phyloP scores from a whole-genome alignment of 2,797 vertebrate genomes.

The Hydrolagus colliei region DNA sequence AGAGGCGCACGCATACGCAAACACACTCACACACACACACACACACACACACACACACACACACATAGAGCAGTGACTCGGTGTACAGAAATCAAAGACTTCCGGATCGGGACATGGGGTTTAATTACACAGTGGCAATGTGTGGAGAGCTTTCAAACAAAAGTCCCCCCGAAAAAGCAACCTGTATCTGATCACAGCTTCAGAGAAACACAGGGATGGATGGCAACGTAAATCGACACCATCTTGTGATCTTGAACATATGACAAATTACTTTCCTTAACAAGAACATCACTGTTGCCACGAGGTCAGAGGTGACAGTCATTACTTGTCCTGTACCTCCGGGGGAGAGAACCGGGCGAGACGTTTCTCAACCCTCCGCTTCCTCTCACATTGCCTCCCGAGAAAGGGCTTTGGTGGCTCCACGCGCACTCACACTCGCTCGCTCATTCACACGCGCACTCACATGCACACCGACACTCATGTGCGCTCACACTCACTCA shows the following conservation, averaged over 20 bases:
- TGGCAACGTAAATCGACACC: constrained; percentile 21
- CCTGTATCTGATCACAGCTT: not conserved
- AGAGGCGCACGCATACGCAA: not conserved
- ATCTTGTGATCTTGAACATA: constrained; percentile 24
- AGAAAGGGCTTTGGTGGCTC: not conserved
- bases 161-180: not conserved
- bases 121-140: not conserved
- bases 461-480: too few relatives aligned
- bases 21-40: not conserved
- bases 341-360: not conserved
- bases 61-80: not conserved
- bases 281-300: constrained; percentile 25
- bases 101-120: not conserved
- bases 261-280: constrained; percentile 32
- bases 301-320: constrained; percentile 16
- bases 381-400: not conserved
- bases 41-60: too few relatives aligned
- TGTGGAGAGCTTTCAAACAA: constrained; percentile 2
- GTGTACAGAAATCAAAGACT: constrained; percentile 18
- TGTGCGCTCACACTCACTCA: too few relatives aligned
- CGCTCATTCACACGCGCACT: too few relatives aligned
- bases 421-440: too few relatives aligned
- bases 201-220: constrained; percentile 14
- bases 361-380: not conserved
- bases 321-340: constrained; percentile 20